Base-by-base conservation (phyloP, 2,888 invertebrate genomes). In the Tuberolachnus salignus region DNA sequence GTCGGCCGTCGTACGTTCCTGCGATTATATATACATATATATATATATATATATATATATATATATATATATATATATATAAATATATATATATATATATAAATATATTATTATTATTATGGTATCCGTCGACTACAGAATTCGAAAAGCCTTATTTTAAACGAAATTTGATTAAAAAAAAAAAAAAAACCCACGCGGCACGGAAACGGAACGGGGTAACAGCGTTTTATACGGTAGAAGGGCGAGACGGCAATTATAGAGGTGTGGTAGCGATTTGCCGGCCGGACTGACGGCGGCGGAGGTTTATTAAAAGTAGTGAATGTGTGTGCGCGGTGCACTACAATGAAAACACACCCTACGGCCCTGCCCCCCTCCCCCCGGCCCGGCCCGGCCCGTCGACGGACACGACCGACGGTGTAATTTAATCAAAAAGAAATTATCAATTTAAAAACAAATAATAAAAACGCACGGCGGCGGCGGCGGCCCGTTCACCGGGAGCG, bases 391-490 rank as follows among this genome's bases (percentile, higher is more conserved):
- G 8, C n/a, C 16, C 16, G 14, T 3, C 3, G 6, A 59, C 57
- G 1, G 6, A 6, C 19, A 23, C 23, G 23, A n/a, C 34, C 26
- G 13, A 59, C 57, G 19, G 46, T 49, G 26, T 66, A 75, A 66
- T 75, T 75, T 66, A 66, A 75, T 75, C 42, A 57, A 66, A 75
- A 75, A 75, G 19, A 75, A 75, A 75, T 75, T 75, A 75, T 75
- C 75, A 75, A 75, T 75, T 75, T 75, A 66, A 66, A 26, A 66
- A 64, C 19, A 19, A 44, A 64, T 64, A 49, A 67, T 49, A 26
- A 21, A 26, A 44, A 57, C 44, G n/a, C 6, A 63, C 11, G 21
- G 34, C 34, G 21, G 21, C 26, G 66, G 74, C 66, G 4, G 74
- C 26, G 53, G 64, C 67, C 11, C 42, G n/a, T n/a, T n/a, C n/a